phyloP scores from a whole-genome alignment of 2,888 invertebrate species.

The Pachydiplax longipennis region DNA sequence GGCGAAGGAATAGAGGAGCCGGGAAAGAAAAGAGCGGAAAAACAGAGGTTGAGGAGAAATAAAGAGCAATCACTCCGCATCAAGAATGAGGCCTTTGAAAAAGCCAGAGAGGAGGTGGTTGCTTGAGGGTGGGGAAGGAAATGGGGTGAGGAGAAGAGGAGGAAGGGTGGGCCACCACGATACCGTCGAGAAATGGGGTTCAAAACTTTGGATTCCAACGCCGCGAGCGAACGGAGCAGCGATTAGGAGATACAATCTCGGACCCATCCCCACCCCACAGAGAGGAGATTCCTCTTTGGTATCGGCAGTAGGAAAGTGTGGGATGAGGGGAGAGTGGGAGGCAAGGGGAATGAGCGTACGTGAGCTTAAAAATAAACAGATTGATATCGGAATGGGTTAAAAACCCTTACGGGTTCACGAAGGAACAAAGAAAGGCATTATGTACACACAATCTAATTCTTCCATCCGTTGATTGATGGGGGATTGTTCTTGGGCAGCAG shows the following conservation, averaged over 20 bases:
- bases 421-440: constrained; percentile 44
- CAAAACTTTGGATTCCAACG: constrained; percentile 41
- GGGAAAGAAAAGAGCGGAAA: not conserved
- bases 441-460: constrained; percentile 43
- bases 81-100: constrained; percentile 34
- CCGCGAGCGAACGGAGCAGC: constrained; percentile 20
- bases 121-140: not conserved
- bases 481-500: constrained; percentile 42
- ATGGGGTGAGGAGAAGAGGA: not conserved
- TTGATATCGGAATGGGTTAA: constrained; percentile 43
- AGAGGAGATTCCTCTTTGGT: constrained; percentile 20
- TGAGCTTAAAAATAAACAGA: constrained; percentile 45
- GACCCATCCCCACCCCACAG: not conserved
- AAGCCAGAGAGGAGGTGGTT: constrained; percentile 15
- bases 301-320: constrained; percentile 11
- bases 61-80: constrained; percentile 33
- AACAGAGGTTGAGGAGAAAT: not conserved
- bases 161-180: constrained; percentile 35
- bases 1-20: not conserved
- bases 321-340: not conserved
- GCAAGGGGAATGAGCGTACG: constrained; percentile 32
- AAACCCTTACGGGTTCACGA: constrained; percentile 44
- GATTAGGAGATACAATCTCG: constrained; percentile 44
- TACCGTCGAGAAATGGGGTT: constrained; percentile 42
- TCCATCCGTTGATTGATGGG: constrained; percentile 45